Conservation (phyloP, 2,113 vertebrate species). For the Xenotilapia flavipinnis region DNA sequence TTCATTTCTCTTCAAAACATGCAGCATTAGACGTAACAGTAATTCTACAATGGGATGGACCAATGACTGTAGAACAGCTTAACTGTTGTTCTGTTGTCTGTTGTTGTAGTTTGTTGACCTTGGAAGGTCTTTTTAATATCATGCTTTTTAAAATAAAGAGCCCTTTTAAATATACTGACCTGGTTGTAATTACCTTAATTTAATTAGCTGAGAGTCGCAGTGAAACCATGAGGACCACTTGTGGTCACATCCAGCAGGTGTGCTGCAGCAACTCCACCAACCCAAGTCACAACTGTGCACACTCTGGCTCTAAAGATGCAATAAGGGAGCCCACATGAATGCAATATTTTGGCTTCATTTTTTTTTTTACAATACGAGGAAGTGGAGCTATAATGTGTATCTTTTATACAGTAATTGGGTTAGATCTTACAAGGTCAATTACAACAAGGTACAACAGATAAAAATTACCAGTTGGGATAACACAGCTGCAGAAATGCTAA, state of each 20-base stretch:
- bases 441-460: neutral
- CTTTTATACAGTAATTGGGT: neutral
- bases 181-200: neutral
- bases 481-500: neutral
- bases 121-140: neutral
- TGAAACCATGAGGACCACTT: neutral
- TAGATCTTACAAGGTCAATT: neutral
- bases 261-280: neutral
- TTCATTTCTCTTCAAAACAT: neutral
- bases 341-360: neutral
- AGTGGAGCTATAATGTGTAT: neutral
- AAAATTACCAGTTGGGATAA: neutral
- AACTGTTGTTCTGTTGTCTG: neutral
- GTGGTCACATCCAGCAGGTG: neutral
- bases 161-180: neutral
- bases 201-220: neutral
- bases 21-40: neutral
- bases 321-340: neutral
- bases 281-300: neutral
- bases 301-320: neutral
- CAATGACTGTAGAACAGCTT: neutral
- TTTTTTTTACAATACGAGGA: neutral
- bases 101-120: neutral
- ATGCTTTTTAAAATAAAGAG: neutral
- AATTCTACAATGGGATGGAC: neutral